Base-by-base conservation (phyloP, 2,797 vertebrate genomes). In the Sitta carolinensis region DNA sequence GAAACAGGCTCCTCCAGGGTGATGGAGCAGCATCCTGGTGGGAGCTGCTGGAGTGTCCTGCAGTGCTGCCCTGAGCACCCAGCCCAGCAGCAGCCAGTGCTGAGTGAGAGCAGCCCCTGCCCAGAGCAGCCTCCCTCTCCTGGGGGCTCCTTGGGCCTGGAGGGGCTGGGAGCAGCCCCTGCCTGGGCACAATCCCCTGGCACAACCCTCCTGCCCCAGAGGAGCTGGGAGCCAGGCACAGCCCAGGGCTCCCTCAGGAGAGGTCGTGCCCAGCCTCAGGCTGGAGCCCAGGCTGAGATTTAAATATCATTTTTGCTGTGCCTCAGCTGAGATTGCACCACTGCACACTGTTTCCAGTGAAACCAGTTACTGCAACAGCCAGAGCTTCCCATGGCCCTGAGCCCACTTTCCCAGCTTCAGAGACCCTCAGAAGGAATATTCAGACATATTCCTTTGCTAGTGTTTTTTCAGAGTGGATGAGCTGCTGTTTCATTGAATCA, bases 31-130 rank as follows among this genome's bases (percentile, higher is more conserved):
- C 36, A 20, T 9, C 30, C 55, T 10, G 19, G 25, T 42, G 50
- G 55, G 69, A 32, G 52, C 61, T 72, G 67, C 76, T 21, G 19
- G 58, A n/a, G 76, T 5, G 22, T 27, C 72, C 72, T 50, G 36
- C 47, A 9, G 34, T 16, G 59, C 23, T 29, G 8, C 23, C 59
- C 5, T 16, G 30, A 22, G 58, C 54, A 32, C 29, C 52, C 48
- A 13, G 57, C 26, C n/a, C 36, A 10, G 0, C 12, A 6, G 0
- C 57, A 30, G 61, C 51, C 3, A 0, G 8, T 45, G 8, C 55
- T 22, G 68, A n/a, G 36, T 6, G 11, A 48, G 40, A 32, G 5
- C 20, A 45, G 54, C 7, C 27, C 10, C 27, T 34, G 43, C 27
- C 84, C 54, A 9, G 8, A 11, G 8, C 43, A 62, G 61, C 80